phyloP scores from a whole-genome alignment of 2,113 vertebrate genomes.

The Trematomus loennbergii region DNA sequence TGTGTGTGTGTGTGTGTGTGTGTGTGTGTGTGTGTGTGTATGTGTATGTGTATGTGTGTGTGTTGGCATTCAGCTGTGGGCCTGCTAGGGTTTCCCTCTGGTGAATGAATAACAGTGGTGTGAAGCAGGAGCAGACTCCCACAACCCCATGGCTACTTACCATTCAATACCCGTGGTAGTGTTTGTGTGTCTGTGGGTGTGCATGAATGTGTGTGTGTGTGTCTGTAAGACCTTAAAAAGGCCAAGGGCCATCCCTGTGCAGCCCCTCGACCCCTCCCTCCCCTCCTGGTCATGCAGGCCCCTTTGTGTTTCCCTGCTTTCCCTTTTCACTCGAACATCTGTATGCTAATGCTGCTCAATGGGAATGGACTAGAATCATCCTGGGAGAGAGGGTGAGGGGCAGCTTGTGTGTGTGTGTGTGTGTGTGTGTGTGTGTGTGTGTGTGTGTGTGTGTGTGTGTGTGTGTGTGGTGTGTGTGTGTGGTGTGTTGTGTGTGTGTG shows the following conservation, averaged over 20 bases:
- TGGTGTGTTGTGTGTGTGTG: conserved; percentile 29
- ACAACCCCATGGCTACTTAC: conserved; percentile 63
- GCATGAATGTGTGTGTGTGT: conserved; percentile 22
- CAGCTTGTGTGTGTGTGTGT: conserved; percentile 28
- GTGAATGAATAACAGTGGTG: conserved; percentile 63
- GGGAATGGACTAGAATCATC: conserved; percentile 62
- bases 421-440: conserved; percentile 27
- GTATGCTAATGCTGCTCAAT: conserved; percentile 82
- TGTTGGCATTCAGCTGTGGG: conserved; percentile 57
- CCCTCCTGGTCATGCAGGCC: conserved; percentile 65
- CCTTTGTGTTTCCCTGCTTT: conserved; percentile 75
- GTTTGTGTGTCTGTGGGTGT: conserved; percentile 23
- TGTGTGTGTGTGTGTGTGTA: conserved; percentile 27
- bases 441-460: conserved; percentile 41
- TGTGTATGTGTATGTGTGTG: conserved; percentile 53
- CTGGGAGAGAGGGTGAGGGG: conserved; percentile 72
- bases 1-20: conserved; percentile 26
- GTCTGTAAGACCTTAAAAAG: conserved; percentile 69
- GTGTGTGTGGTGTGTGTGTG: conserved; percentile 28
- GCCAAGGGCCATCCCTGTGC: conserved; percentile 72
- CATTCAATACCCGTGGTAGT: conserved; percentile 56
- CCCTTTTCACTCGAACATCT: conserved; percentile 84
- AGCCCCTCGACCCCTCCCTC: conserved; percentile 53
- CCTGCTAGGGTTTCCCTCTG: conserved; percentile 59
- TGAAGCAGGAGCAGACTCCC: conserved; percentile 52